Evolutionary conservation across 2,113 vertebrate genomes (phyloP).

Genomic region (Lepisosteus oculatus): DNA sequence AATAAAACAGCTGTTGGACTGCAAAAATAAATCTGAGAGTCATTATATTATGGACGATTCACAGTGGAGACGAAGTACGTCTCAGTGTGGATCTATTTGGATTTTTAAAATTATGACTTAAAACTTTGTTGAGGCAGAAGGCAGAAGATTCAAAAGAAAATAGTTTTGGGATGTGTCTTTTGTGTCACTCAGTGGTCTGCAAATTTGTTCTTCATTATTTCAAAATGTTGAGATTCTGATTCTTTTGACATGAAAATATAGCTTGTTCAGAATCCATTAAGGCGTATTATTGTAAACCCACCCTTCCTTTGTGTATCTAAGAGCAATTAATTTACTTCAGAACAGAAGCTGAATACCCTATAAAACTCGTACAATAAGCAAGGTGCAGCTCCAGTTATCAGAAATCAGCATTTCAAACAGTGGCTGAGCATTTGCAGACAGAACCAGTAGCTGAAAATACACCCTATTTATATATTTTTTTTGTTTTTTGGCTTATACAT

Average conservation of each 20-base stretch:
- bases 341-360: neutral
- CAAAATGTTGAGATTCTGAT: neutral
- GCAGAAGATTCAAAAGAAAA: neutral
- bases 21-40: too few species aligned
- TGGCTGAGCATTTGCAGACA: constrained; percentile 1
- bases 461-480: too few species aligned
- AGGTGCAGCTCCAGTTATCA: neutral
- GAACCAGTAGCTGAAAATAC: too few species aligned
- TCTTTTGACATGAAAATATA: neutral
- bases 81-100: too few species aligned
- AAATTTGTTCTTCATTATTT: neutral
- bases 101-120: too few species aligned
- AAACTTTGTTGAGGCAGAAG: neutral
- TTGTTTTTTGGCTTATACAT: too few species aligned
- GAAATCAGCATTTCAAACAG: neutral
- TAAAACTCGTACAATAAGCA: too few species aligned
- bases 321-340: neutral
- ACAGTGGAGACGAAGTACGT: too few species aligned
- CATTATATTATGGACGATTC: too few species aligned
- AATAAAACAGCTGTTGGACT: too few species aligned
- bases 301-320: neutral
- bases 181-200: neutral
- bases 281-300: constrained; percentile 1
- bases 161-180: neutral
- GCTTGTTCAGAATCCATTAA: neutral